These are phyloP conservation scores for Drosophila flavopinicola DNA, from an alignment of 2,888 invertebrate genomes.

Conservation along the genomic window DNA sequence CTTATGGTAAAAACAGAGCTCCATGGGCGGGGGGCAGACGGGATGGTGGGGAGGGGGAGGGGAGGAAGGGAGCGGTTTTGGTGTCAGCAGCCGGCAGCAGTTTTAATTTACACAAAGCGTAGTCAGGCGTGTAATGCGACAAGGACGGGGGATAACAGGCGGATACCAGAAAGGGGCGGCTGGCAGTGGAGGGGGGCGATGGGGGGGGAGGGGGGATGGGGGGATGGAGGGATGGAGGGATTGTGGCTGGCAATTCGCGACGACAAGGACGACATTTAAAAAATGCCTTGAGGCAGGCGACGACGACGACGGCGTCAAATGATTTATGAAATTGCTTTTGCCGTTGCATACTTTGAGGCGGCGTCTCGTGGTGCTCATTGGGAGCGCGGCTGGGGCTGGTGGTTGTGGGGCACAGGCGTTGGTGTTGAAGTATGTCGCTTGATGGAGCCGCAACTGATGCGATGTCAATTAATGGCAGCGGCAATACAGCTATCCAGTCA, in stretches of 20 bases:
- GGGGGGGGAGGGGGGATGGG: background rate
- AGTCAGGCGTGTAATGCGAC: conserved; percentile 76
- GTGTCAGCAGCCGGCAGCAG: conserved; percentile 65
- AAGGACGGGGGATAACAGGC: conserved; percentile 2
- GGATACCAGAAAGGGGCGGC: background rate
- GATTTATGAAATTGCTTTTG: conserved; percentile 84
- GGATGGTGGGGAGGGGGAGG: background rate
- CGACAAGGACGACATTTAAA: conserved; percentile 68
- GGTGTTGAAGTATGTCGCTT: conserved; percentile 11
- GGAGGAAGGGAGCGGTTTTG: conserved; percentile 14
- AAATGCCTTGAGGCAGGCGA: conserved; percentile 71
- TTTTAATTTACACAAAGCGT: conserved; percentile 80
- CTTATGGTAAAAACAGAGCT: conserved; percentile 35
- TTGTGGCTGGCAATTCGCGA: conserved; percentile 33
- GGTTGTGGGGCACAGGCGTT: background rate
- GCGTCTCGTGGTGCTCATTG: too few species aligned
- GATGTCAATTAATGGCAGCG: conserved; percentile 25
- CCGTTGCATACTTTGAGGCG: conserved; percentile 54
- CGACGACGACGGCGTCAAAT: conserved; percentile 75
- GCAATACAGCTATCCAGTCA: too few species aligned
- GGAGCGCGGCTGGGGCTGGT: background rate
- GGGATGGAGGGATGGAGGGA: background rate
- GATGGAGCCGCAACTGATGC: conserved; percentile 20
- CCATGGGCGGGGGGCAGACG: background rate
- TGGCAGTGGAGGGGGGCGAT: background rate